Percentiles rank a stretch among this genome's conserved stretches.
These are phyloP conservation scores for Neogobius melanostomus DNA, from an alignment of 2,113 vertebrate genomes.

Conservation along the genomic window DNA sequence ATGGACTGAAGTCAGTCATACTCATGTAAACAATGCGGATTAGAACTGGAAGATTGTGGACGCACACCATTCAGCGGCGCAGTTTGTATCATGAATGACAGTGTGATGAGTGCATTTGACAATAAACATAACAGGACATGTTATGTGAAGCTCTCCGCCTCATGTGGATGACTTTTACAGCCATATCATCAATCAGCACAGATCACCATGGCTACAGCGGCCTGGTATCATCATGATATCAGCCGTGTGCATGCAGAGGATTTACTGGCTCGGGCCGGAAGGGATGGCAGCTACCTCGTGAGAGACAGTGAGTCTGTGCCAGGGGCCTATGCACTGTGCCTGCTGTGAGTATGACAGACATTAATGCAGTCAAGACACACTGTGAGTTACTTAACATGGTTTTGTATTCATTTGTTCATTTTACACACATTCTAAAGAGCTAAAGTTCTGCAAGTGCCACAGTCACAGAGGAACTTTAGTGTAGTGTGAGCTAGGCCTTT, in stretches of 20 bases:
- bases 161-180: slow-evolving; percentile 51
- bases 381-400: no score
- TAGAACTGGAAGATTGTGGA: slow-evolving; percentile 45
- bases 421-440: no score
- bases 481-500: background rate
- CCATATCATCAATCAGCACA: slow-evolving; percentile 15
- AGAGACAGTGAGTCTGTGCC: slow-evolving; percentile 89
- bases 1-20: slow-evolving; percentile 3
- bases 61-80: slow-evolving; percentile 12
- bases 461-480: no score
- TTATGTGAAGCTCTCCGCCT: slow-evolving; percentile 34
- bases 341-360: slow-evolving; percentile 79
- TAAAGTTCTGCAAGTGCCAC: no score
- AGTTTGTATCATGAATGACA: slow-evolving; percentile 20
- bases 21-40: slow-evolving; percentile 4
- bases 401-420: no score
- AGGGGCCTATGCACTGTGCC: slow-evolving; percentile 86
- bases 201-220: slow-evolving; percentile 72
- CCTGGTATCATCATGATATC: slow-evolving; percentile 88
- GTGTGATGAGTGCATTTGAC: slow-evolving; percentile 18
- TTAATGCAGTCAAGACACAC: background rate
- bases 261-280: slow-evolving; percentile 81
- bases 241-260: slow-evolving; percentile 85
- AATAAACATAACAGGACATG: slow-evolving; percentile 15
- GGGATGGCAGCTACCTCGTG: slow-evolving; percentile 86